phyloP scores from a whole-genome alignment of 2,888 invertebrate genomes.

The Stenurella melanura region DNA sequence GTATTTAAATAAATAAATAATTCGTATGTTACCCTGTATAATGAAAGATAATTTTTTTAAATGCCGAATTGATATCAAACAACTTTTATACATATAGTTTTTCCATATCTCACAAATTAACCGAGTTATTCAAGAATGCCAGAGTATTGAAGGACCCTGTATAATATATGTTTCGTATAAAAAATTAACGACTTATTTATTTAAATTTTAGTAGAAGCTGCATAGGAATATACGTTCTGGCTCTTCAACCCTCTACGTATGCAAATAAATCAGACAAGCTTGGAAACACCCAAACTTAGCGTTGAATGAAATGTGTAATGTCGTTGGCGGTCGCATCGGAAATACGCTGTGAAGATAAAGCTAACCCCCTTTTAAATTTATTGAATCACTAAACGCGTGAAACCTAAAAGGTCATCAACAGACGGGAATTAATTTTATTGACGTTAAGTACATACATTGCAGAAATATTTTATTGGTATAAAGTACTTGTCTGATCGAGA shows the following conservation, averaged over 20 bases:
- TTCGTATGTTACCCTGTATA: too few relatives aligned
- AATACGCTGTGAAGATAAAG: slow-evolving; percentile 34
- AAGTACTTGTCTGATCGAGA: too few relatives aligned
- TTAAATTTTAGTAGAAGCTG: slow-evolving; percentile 8
- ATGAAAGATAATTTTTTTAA: too few relatives aligned
- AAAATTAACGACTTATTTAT: slow-evolving; percentile 5
- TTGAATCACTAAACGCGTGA: slow-evolving; percentile 22
- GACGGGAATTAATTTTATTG: not conserved
- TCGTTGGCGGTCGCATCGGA: slow-evolving; percentile 25
- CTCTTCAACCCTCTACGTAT: slow-evolving; percentile 35
- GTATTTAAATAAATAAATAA: too few relatives aligned
- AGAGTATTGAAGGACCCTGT: too few relatives aligned
- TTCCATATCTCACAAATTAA: too few relatives aligned
- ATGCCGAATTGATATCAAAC: too few relatives aligned
- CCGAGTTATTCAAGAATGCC: too few relatives aligned
- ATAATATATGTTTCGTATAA: too few relatives aligned
- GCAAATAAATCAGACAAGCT: slow-evolving; percentile 47
- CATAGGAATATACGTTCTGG: not conserved
- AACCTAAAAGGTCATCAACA: not conserved
- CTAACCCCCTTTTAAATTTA: slow-evolving; percentile 35
- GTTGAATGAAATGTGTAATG: slow-evolving; percentile 41
- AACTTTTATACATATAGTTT: too few relatives aligned
- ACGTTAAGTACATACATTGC: not conserved
- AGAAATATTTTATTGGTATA: too few relatives aligned
- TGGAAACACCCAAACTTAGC: slow-evolving; percentile 36